Conservation (phyloP, 2,888 invertebrate species). For the Macrophya alboannulata region DNA sequence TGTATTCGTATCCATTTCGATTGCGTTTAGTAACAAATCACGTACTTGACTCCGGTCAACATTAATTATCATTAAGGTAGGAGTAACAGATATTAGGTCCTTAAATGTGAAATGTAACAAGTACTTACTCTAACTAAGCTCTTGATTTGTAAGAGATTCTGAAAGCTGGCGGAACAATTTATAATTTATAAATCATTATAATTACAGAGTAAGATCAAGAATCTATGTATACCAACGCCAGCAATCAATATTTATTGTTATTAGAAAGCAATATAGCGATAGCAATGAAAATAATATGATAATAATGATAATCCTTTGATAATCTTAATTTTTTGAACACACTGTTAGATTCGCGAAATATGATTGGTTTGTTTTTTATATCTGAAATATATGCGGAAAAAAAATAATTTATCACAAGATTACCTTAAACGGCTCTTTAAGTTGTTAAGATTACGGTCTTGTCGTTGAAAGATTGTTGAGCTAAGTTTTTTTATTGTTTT, state of each 20-base stretch:
- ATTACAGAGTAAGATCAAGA: background rate
- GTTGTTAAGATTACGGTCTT: constrained; percentile 34
- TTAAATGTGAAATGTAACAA: constrained; percentile 26
- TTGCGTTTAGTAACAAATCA: background rate
- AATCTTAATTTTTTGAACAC: constrained; percentile 41
- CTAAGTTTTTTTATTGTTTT: constrained; percentile 40
- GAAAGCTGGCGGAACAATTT: background rate
- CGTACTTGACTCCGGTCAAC: background rate
- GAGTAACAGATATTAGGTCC: background rate
- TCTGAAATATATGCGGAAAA: constrained; percentile 12
- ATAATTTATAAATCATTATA: background rate
- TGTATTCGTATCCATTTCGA: background rate
- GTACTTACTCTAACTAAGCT: background rate
- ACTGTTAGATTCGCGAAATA: constrained; percentile 26
- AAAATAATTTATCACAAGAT: constrained; percentile 27
- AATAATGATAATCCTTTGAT: constrained; percentile 26
- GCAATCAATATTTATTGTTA: constrained; percentile 6
- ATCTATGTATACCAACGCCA: background rate
- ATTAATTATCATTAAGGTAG: constrained; percentile 11
- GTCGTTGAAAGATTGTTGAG: constrained; percentile 41
- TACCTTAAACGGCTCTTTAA: background rate
- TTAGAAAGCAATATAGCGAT: constrained; percentile 37
- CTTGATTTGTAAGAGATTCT: background rate
- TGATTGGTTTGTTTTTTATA: constrained; percentile 48
- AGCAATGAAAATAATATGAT: constrained; percentile 32